These are phyloP conservation scores for Pinna nobilis DNA, from an alignment of 1,140 invertebrate species.

Conservation along the genomic window DNA sequence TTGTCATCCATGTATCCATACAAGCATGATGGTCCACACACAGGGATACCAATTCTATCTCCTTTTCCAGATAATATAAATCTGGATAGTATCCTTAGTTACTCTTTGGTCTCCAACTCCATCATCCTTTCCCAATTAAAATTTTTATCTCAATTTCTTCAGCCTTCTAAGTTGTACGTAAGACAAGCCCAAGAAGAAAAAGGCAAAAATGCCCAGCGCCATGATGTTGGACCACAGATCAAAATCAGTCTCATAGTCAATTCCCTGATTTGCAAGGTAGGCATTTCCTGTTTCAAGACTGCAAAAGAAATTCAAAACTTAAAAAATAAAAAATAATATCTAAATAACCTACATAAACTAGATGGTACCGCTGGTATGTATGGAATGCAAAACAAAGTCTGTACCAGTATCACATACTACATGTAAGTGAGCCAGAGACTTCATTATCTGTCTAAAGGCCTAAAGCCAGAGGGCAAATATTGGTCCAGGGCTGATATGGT, in stretches of 20 bases:
- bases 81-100: no score
- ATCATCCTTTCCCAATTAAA: no score
- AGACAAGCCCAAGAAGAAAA: conserved; percentile 57
- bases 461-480: no score
- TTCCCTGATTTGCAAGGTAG: conserved; percentile 59
- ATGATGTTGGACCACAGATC: conserved; percentile 68
- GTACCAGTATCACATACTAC: no score
- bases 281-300: conserved; percentile 44
- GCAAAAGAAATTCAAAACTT: neutral
- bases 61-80: no score
- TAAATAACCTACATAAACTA: neutral
- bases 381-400: neutral
- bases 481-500: no score
- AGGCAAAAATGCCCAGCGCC: conserved; percentile 56
- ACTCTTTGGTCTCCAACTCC: no score
- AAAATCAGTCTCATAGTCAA: conserved; percentile 58
- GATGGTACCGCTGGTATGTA: neutral
- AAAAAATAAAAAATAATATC: neutral
- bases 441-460: no score
- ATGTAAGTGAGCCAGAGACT: no score
- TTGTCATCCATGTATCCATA: no score
- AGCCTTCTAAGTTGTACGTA: conserved; percentile 63
- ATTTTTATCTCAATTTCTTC: conserved; percentile 59
- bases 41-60: no score
- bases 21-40: no score